Percentiles rank a stretch among this genome's conserved stretches.
phyloP scores from a whole-genome alignment of 37 sponge, comb jelly and placozoan species.

The Crambe crambe region DNA sequence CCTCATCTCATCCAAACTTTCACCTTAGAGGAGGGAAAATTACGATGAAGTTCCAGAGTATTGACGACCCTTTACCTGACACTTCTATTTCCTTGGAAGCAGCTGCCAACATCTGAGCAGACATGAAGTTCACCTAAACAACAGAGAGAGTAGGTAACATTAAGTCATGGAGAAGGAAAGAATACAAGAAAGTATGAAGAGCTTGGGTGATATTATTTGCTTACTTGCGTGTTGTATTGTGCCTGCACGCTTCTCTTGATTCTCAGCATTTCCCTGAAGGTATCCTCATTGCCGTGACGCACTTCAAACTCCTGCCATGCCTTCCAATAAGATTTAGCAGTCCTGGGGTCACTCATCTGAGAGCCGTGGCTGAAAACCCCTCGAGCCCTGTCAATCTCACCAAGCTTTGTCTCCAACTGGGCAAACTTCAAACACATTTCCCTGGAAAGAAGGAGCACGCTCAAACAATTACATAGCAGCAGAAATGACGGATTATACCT shows the following conservation, averaged over 20 bases:
- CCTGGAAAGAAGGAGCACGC: constrained; percentile 23
- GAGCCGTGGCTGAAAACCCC: constrained; percentile 90
- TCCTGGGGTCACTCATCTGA: constrained; percentile 97
- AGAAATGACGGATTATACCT: constrained; percentile 24
- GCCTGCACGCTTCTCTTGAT: constrained; percentile 98
- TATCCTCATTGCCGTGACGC: constrained; percentile 97
- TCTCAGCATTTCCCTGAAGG: constrained; percentile 98
- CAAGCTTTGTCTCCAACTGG: constrained; percentile 93
- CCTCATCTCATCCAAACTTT: constrained; percentile 80
- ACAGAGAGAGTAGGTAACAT: background rate
- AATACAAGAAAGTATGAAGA: background rate
- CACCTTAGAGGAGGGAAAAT: constrained; percentile 18
- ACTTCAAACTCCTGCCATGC: constrained; percentile 99
- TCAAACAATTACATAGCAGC: background rate
- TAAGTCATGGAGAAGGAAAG: background rate
- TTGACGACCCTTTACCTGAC: constrained; percentile 15
- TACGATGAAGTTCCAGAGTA: background rate
- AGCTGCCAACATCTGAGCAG: constrained; percentile 90
- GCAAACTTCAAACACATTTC: constrained; percentile 92
- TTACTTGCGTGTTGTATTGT: constrained; percentile 92
- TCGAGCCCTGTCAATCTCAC: constrained; percentile 96
- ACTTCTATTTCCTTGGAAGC: constrained; percentile 36
- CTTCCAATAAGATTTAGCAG: constrained; percentile 82
- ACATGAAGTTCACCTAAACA: constrained; percentile 92
- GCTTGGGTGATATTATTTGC: background rate